Evolutionary conservation across 1,140 invertebrate species (phyloP).

Genomic region (Drosophila novamexicana): DNA sequence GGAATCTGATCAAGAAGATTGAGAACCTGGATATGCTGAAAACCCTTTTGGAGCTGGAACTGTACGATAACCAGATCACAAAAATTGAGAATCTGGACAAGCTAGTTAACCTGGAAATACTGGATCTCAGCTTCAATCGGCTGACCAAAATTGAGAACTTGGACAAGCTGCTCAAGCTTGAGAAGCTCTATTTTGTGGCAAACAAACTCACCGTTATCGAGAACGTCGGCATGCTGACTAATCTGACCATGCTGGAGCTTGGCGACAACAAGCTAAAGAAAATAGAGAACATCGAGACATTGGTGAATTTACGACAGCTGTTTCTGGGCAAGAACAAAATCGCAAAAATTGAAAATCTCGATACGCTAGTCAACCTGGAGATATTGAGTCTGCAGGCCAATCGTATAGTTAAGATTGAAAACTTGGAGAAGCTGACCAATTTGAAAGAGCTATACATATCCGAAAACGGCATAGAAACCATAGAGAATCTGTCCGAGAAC

Average conservation of each 20-base stretch:
- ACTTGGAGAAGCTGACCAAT: constrained; percentile 89
- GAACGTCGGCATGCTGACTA: constrained; percentile 92
- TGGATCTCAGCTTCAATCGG: constrained; percentile 99
- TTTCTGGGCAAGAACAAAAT: constrained; percentile 99
- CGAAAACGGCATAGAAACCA: constrained; percentile 94
- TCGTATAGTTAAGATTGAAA: constrained; percentile 94
- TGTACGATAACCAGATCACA: constrained; percentile 98
- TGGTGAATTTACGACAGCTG: constrained; percentile 90
- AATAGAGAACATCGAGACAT: constrained; percentile 93
- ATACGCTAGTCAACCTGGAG: constrained; percentile 90
- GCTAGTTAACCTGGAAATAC: constrained; percentile 93
- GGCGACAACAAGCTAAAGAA: constrained; percentile 94
- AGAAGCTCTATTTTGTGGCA: constrained; percentile 95
- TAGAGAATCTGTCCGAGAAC: constrained; percentile 91
- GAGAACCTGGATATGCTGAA: constrained; percentile 92
- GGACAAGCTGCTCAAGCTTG: constrained; percentile 91
- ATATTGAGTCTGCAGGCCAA: constrained; percentile 96
- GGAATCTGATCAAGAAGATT: constrained; percentile 98
- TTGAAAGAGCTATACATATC: constrained; percentile 96
- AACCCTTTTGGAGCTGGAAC: constrained; percentile 93
- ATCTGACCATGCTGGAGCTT: constrained; percentile 94
- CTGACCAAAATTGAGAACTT: constrained; percentile 95
- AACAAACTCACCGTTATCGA: constrained; percentile 97
- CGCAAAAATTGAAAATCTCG: constrained; percentile 93
- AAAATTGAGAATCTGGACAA: constrained; percentile 94